phyloP scores from a whole-genome alignment of 2,797 vertebrate genomes.

The Eospalax fontanierii region DNA sequence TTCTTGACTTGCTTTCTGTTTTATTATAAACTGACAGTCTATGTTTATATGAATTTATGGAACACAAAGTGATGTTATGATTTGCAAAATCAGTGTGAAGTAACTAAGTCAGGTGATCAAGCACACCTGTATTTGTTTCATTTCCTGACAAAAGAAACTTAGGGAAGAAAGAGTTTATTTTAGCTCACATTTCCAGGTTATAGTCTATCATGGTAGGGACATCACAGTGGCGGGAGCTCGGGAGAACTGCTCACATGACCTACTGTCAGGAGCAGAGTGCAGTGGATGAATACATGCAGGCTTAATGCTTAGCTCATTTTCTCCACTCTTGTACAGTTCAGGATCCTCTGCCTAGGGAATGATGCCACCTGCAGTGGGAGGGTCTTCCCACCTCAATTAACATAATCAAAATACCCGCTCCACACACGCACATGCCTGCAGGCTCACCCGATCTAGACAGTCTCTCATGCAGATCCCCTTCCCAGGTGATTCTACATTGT shows the following conservation, averaged over 20 bases:
- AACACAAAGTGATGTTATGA: not conserved
- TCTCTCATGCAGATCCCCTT: not conserved
- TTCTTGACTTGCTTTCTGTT: constrained; percentile 14
- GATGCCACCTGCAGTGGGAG: not conserved
- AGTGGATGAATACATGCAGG: not conserved
- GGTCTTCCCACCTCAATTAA: not conserved
- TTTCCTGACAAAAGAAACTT: not conserved
- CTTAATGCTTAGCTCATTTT: not conserved
- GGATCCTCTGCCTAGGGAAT: not conserved
- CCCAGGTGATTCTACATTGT: no score
- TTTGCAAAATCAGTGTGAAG: not conserved
- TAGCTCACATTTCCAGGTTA: not conserved
- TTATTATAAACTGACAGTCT: not conserved
- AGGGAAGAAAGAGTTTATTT: not conserved
- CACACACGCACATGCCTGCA: no score
- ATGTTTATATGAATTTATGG: not conserved
- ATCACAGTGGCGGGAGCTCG: not conserved
- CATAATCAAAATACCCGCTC: not conserved
- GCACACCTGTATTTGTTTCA: not conserved
- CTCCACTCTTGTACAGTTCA: not conserved
- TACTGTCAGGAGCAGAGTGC: not conserved
- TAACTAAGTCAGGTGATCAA: not conserved
- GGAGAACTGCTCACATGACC: no score
- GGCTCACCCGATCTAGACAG: not conserved
- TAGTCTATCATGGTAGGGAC: no score